A percentile compares a stretch with the other conserved stretches of the same genome.
phyloP scores from a whole-genome alignment of 2,113 vertebrate genomes.

The Menidia beryllina region DNA sequence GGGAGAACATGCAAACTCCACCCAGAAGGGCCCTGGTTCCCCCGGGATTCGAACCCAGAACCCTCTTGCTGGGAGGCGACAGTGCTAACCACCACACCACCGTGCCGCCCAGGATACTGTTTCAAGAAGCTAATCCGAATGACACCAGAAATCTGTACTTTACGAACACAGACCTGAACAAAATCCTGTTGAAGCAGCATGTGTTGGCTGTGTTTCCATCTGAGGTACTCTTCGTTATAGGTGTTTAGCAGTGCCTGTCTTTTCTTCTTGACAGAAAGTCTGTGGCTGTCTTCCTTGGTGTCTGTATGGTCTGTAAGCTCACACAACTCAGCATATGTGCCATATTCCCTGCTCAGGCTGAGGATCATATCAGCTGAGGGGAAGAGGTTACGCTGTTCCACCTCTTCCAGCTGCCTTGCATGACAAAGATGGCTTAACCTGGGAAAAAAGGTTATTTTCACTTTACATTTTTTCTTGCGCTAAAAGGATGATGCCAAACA shows the following conservation, averaged over 20 bases:
- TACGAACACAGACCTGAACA: slow-evolving; percentile 71
- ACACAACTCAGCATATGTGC: slow-evolving; percentile 57
- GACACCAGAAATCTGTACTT: background rate
- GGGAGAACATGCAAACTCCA: too few relatives aligned
- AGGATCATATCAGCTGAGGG: slow-evolving; percentile 85
- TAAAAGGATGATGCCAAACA: too few relatives aligned
- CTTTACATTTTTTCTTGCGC: too few relatives aligned
- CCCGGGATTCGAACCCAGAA: too few relatives aligned
- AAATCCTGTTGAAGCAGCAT: slow-evolving; percentile 31
- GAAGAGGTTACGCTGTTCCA: slow-evolving; percentile 78
- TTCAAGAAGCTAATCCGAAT: too few relatives aligned
- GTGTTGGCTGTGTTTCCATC: slow-evolving; percentile 49
- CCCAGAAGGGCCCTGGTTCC: too few relatives aligned
- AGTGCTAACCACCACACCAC: too few relatives aligned
- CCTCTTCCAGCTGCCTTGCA: slow-evolving; percentile 76
- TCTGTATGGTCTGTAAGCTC: background rate
- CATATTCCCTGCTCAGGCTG: slow-evolving; percentile 77
- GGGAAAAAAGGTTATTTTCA: background rate
- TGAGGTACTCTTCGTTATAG: slow-evolving; percentile 61
- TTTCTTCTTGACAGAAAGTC: background rate
- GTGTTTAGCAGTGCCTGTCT: slow-evolving; percentile 34
- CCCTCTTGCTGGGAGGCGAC: too few relatives aligned
- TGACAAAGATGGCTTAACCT: slow-evolving; percentile 81
- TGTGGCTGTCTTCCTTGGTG: background rate
- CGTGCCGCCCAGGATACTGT: background rate